These are phyloP conservation scores for Anguilla marmorata DNA, from an alignment of 2,797 vertebrate genomes.

Conservation along the genomic window DNA sequence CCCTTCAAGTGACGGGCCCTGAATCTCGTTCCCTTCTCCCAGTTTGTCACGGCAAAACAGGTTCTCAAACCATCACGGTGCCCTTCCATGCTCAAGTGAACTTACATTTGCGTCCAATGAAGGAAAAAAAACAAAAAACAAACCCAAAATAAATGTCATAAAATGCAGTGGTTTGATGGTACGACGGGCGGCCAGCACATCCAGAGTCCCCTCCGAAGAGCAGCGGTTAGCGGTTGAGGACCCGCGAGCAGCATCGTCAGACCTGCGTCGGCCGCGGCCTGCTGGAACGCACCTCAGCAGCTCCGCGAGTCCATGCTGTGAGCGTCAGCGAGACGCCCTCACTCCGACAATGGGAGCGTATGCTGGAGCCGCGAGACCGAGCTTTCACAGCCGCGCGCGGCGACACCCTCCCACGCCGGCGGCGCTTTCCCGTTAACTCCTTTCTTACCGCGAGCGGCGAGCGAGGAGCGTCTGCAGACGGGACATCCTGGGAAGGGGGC, in stretches of 20 bases:
- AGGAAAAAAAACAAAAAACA: not conserved
- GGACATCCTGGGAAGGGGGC: not conserved
- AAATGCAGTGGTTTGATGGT: not conserved
- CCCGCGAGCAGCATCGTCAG: not conserved
- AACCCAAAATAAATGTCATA: too few relatives aligned
- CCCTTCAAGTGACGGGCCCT: not conserved
- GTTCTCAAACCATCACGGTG: not conserved
- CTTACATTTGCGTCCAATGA: not conserved
- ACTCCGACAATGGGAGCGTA: conserved; percentile 9
- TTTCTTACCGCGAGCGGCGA: not conserved
- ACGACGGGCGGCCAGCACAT: not conserved
- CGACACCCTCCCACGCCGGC: not conserved
- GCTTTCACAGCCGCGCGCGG: not conserved
- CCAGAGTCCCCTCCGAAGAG: not conserved
- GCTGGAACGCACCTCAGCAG: not conserved
- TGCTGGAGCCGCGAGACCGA: conserved; percentile 5
- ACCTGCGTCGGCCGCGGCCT: not conserved
- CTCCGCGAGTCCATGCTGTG: not conserved
- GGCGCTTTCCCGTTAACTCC: not conserved
- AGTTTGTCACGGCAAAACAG: conserved; percentile 3
- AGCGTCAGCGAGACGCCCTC: not conserved
- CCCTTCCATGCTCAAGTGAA: not conserved
- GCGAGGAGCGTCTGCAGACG: not conserved
- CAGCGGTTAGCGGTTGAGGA: not conserved
- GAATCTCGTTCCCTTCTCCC: not conserved